Conservation (phyloP, 2,797 vertebrate genomes). For the Pseudochirops cupreus region DNA sequence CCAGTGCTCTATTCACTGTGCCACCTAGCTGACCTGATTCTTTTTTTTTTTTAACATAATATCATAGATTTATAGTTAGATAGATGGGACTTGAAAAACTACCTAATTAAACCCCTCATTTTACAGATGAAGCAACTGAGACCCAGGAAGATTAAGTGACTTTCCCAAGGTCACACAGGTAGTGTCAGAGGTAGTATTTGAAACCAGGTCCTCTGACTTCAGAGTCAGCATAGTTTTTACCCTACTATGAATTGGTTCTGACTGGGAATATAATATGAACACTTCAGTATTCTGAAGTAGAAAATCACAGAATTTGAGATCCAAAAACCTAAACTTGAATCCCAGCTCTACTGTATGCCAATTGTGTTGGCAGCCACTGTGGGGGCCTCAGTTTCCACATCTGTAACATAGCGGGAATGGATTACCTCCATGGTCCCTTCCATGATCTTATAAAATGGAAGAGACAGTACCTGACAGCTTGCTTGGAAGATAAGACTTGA, state of each 20-base stretch:
- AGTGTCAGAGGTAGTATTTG: neutral
- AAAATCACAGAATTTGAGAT: slow-evolving; percentile 47
- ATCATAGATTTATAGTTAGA: neutral
- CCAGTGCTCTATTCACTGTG: no score
- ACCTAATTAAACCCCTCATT: neutral
- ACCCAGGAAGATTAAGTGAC: neutral
- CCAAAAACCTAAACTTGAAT: neutral
- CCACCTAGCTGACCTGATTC: no score
- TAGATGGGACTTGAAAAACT: neutral
- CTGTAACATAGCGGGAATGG: slow-evolving; percentile 55
- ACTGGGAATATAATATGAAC: neutral
- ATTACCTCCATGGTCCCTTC: neutral
- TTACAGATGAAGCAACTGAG: neutral
- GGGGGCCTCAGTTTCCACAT: slow-evolving; percentile 45
- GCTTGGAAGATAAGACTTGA: neutral
- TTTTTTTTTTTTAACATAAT: neutral
- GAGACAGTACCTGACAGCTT: neutral
- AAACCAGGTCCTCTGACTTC: neutral
- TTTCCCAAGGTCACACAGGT: neutral
- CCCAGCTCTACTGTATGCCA: slow-evolving; percentile 4
- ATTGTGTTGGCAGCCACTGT: neutral
- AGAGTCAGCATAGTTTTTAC: neutral
- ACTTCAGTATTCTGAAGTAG: neutral
- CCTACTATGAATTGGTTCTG: neutral
- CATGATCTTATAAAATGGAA: neutral